Conservation (phyloP, 2,113 vertebrate species). For the Diglossa brunneiventris region DNA sequence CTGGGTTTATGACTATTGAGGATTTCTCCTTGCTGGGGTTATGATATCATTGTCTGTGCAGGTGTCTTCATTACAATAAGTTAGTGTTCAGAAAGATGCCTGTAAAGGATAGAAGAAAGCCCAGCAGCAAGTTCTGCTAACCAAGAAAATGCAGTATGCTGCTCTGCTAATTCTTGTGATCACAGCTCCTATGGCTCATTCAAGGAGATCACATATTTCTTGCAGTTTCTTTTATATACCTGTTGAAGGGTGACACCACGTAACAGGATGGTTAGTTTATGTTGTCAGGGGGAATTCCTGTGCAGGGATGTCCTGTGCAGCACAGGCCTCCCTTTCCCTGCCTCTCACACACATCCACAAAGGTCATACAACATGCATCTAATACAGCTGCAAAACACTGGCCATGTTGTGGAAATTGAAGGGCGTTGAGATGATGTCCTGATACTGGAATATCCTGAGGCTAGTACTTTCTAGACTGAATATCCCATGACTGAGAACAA, state of each 20-base stretch:
- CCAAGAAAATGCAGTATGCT: not conserved
- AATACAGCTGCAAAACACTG: not conserved
- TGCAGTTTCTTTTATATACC: not conserved
- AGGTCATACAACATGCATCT: not conserved
- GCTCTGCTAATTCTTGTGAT: accelerated
- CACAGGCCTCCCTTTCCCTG: not conserved
- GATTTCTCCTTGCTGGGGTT: not conserved
- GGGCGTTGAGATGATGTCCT: not conserved
- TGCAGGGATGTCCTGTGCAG: not conserved
- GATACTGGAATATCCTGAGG: not conserved
- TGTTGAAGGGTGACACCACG: not conserved
- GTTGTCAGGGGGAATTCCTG: not conserved
- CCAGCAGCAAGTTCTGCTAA: not conserved
- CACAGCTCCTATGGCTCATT: not conserved
- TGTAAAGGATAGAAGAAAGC: not conserved
- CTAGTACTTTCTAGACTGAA: not conserved
- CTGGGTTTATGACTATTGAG: not conserved
- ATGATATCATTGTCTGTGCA: not conserved
- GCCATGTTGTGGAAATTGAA: not conserved
- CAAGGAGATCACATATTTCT: not conserved
- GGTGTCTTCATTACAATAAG: not conserved
- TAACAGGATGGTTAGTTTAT: not conserved
- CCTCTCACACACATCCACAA: not conserved
- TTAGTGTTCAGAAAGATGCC: not conserved
- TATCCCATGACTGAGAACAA: not conserved